These are phyloP conservation scores for Proctacanthus coquilletti DNA, from an alignment of 1,140 invertebrate species.

Conservation along the genomic window DNA sequence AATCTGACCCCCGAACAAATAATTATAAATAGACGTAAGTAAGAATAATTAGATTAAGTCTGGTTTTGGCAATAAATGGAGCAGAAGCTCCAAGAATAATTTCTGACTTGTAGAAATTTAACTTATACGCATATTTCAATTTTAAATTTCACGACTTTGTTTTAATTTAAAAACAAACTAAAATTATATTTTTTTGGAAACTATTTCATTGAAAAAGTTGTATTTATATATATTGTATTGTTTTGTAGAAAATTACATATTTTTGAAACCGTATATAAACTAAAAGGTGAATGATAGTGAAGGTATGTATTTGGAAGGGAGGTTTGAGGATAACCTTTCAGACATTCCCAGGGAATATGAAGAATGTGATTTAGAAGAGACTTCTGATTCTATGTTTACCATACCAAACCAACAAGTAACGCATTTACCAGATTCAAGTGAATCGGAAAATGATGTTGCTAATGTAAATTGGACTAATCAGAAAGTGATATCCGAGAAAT, in stretches of 20 bases:
- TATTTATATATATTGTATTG: background rate
- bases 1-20: too few relatives aligned
- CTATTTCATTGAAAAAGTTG: background rate
- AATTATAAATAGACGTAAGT: too few relatives aligned
- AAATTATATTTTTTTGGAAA: conserved; percentile 1
- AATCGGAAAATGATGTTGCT: background rate
- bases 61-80: too few relatives aligned
- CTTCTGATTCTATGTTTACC: background rate
- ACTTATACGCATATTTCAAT: too few relatives aligned
- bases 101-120: too few relatives aligned
- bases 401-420: background rate
- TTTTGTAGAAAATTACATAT: background rate
- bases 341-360: background rate
- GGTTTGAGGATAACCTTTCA: background rate
- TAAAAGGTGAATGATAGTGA: background rate
- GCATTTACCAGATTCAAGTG: background rate
- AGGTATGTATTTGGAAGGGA: background rate
- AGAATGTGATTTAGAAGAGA: background rate
- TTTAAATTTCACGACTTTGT: too few relatives aligned
- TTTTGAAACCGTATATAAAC: background rate
- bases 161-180: background rate
- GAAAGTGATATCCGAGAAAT: background rate
- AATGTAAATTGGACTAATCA: background rate
- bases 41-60: too few relatives aligned
- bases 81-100: too few relatives aligned